These are phyloP conservation scores for Brenthis ino DNA, from an alignment of 2,888 invertebrate genomes.

Conservation along the genomic window DNA sequence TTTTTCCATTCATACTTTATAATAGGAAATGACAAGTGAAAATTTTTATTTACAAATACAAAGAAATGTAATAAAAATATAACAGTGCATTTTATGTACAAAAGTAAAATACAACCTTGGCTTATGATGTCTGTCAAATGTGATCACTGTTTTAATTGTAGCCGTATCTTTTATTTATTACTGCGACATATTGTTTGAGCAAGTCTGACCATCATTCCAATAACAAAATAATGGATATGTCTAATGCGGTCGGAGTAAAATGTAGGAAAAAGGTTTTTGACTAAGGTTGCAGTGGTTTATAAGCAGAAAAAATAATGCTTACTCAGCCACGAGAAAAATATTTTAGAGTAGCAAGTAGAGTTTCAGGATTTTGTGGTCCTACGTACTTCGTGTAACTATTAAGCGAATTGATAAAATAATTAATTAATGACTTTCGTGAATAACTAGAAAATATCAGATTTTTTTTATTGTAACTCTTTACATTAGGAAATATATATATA, in stretches of 20 bases:
- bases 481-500: too few species aligned
- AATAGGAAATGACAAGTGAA: conserved; percentile 31
- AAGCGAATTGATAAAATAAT: too few species aligned
- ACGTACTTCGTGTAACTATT: too few species aligned
- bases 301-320: conserved; percentile 74
- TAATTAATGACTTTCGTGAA: too few species aligned
- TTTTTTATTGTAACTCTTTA: too few species aligned
- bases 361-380: too few species aligned
- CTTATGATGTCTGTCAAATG: not conserved
- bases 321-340: conserved; percentile 44
- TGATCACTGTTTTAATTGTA: conserved; percentile 3
- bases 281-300: conserved; percentile 76
- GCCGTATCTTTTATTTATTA: conserved; percentile 36
- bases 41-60: conserved; percentile 27
- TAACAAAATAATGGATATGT: conserved; percentile 74
- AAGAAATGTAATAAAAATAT: too few species aligned
- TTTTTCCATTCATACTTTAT: too few species aligned
- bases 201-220: conserved; percentile 68
- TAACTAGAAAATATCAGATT: too few species aligned
- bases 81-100: not conserved
- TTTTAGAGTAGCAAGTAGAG: not conserved
- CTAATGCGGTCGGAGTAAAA: conserved; percentile 66
- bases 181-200: conserved; percentile 66
- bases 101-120: conserved; percentile 7
- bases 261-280: conserved; percentile 67